Evolutionary conservation across 2,888 invertebrate species (phyloP).

Genomic region (Mythimna impura): DNA sequence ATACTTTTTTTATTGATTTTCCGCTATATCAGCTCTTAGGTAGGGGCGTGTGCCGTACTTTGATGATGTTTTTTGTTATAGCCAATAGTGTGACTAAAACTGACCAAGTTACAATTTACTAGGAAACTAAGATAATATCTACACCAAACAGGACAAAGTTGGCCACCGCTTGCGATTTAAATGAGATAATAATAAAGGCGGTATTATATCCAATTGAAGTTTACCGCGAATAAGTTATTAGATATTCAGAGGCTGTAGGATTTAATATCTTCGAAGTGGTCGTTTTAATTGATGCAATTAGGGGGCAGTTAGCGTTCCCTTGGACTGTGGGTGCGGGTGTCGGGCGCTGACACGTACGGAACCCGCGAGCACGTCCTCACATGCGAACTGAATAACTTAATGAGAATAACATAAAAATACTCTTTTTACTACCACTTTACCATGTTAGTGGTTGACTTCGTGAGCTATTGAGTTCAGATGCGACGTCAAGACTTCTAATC

Average conservation of each 20-base stretch:
- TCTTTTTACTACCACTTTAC: conserved; percentile 62
- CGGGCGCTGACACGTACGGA: conserved; percentile 72
- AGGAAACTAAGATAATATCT: conserved; percentile 14
- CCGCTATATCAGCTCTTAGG: no score
- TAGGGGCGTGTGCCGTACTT: not conserved
- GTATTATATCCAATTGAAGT: conserved; percentile 59
- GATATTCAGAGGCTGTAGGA: conserved; percentile 77
- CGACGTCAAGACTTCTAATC: conserved; percentile 40
- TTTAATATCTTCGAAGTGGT: conserved; percentile 75
- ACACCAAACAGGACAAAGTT: conserved; percentile 27
- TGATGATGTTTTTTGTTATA: not conserved
- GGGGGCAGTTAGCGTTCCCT: conserved; percentile 72
- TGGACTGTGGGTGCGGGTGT: conserved; percentile 63
- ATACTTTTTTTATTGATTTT: no score
- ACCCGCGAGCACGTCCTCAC: conserved; percentile 67
- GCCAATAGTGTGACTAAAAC: not conserved
- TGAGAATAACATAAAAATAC: conserved; percentile 71
- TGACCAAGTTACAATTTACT: not conserved
- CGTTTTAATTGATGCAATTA: conserved; percentile 81
- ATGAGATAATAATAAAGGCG: conserved; percentile 46
- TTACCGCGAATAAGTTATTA: conserved; percentile 70
- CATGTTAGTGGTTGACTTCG: conserved; percentile 47
- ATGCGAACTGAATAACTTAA: conserved; percentile 80
- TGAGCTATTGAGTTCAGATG: conserved; percentile 46
- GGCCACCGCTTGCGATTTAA: conserved; percentile 43